Evolutionary conservation across 2,113 vertebrate genomes (phyloP).

Genomic region (Cromileptes altivelis): DNA sequence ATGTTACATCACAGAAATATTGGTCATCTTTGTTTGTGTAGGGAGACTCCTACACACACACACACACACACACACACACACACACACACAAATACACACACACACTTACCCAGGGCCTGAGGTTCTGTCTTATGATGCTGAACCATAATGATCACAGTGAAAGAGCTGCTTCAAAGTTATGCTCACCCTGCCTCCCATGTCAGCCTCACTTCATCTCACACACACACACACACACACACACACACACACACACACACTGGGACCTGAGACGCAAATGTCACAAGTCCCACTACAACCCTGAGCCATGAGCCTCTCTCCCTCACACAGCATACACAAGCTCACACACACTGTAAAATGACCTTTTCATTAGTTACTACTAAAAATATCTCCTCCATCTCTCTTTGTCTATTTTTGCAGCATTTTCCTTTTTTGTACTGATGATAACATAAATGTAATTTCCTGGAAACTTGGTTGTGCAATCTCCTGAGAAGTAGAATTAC

Average conservation of each 20-base stretch:
- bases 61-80: slow-evolving; percentile 6
- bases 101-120: neutral
- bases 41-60: neutral
- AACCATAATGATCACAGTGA: slow-evolving; percentile 45
- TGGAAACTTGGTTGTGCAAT: slow-evolving; percentile 32
- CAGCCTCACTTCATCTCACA: neutral
- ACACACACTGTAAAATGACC: slow-evolving; percentile 5
- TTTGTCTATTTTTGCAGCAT: slow-evolving; percentile 13
- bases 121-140: slow-evolving; percentile 53
- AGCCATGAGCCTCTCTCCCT: neutral
- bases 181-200: slow-evolving; percentile 1
- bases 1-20: slow-evolving; percentile 31
- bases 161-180: slow-evolving; percentile 48
- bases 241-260: slow-evolving; percentile 4
- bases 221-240: slow-evolving; percentile 6
- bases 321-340: neutral
- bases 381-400: neutral
- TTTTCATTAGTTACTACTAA: neutral
- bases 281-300: slow-evolving; percentile 20
- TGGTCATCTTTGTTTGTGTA: neutral
- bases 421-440: slow-evolving; percentile 17
- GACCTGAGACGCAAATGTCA: slow-evolving; percentile 26
- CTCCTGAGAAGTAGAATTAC: slow-evolving; percentile 10
- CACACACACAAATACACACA: slow-evolving; percentile 10
- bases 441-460: slow-evolving; percentile 31